Evolutionary conservation across 2,888 invertebrate genomes (phyloP), one percentile per base, ranked within the genome.

Genomic region (Parnassius orleans): DNA sequence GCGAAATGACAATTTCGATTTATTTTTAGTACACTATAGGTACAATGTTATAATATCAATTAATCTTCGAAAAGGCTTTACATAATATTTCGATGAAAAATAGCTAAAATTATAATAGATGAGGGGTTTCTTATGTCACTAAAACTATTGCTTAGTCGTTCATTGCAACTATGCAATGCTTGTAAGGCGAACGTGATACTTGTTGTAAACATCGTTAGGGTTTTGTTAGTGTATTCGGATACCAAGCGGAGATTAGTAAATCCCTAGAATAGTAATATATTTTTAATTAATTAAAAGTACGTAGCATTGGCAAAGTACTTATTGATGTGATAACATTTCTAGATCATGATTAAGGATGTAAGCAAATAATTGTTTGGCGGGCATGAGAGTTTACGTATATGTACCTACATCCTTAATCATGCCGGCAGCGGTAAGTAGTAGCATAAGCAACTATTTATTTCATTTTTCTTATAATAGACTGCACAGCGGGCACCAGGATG

Each of bases 191-290:
- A 83, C 84, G 85, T 86, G 86, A 85, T 82, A 80, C 79, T 83
- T 85, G 77, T 79, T 74, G 84, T 86, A 87, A 87, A 87, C 86
- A 86, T 83, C 74, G 80, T 83, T 82, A 81, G 77, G 67, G 74
- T 75, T 77, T 79, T 68, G 76, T 82, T 81, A 79, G 74, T 79
- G 74, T 75, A 76, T 65, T 71, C 64, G 64, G 65, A 66, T 65
- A 61, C 56, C 44, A 58, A 65, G 60, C 57, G 52, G 46, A 55
- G 64, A 60, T 65, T 67, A 68, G 66, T 62, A 64, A 60, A 55
- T 55, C 61, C 57, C 66, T 66, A 66, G 67, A 68, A 70, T 66
- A 63, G 62, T 60, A 66, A 63, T 64, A 67, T 57, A 57, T 62
- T 70, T 66, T 59, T 57, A 64, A 67, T 61, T 64, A 64, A 57